Conservation (phyloP, 1,140 invertebrate genomes). For the Aphis craccivora region DNA sequence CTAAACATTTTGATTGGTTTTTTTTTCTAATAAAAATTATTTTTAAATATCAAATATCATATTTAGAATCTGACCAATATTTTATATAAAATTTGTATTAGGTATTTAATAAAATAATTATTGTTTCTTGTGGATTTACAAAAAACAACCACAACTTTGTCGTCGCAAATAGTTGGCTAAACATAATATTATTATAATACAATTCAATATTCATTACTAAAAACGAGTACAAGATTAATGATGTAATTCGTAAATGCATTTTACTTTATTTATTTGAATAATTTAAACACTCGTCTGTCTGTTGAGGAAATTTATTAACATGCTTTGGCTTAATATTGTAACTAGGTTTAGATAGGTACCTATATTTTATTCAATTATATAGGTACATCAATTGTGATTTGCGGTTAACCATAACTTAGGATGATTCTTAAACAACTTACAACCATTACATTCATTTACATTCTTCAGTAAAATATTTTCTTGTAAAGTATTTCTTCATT, state of each 20-base stretch:
- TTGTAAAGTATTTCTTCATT: background rate
- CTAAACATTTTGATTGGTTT: background rate
- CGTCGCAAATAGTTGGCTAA: background rate
- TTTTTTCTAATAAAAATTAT: too few species aligned
- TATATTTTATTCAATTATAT: background rate
- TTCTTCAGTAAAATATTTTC: background rate
- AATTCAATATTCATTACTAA: background rate
- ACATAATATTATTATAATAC: background rate
- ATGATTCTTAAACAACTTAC: background rate
- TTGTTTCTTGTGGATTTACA: background rate
- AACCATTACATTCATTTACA: background rate
- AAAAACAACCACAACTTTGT: background rate
- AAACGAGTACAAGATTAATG: background rate
- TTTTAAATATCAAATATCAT: too few species aligned
- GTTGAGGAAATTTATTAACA: background rate
- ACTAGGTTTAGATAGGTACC: background rate
- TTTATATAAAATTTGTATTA: background rate
- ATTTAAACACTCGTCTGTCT: background rate
- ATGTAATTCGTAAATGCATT: background rate
- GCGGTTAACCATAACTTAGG: background rate
- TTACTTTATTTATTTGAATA: slow-evolving; percentile 14
- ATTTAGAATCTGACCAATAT: too few species aligned
- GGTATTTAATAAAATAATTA: background rate
- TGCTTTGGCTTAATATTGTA: background rate
- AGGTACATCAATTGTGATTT: background rate